phyloP scores from a whole-genome alignment of 2,888 invertebrate species.

The Clusia tigrina region DNA sequence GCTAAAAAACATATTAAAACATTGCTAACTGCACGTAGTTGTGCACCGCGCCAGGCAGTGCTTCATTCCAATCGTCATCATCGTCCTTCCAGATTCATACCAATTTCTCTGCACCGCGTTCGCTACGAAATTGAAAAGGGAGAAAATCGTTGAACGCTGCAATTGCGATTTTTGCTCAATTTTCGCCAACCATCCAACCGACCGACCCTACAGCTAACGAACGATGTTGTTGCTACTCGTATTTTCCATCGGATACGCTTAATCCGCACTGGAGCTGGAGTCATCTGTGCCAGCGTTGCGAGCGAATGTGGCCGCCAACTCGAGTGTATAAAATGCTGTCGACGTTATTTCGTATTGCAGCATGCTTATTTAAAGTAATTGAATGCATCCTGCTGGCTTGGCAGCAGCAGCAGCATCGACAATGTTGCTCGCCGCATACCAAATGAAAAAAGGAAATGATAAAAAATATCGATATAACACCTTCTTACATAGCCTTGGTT shows the following conservation, averaged over 20 bases:
- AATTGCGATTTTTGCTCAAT: conserved; percentile 10
- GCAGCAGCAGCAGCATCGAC: conserved; percentile 30
- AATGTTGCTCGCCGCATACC: not conserved
- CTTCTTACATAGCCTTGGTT: too few species aligned
- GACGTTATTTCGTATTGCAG: conserved; percentile 43
- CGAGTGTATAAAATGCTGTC: conserved; percentile 1
- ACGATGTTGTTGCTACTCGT: conserved; percentile 2
- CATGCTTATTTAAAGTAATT: conserved; percentile 51
- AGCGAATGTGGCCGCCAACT: conserved; percentile 35
- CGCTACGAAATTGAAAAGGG: conserved; percentile 29
- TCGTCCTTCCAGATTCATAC: too few species aligned
- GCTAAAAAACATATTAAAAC: too few species aligned
- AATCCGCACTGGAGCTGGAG: conserved; percentile 16
- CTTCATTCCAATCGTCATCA: too few species aligned
- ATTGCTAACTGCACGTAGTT: too few species aligned
- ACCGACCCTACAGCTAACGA: not conserved
- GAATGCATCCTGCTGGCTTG: conserved; percentile 29
- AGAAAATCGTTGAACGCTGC: conserved; percentile 23
- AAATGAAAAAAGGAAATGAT: not conserved
- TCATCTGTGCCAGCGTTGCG: conserved; percentile 11
- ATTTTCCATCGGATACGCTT: conserved; percentile 22
- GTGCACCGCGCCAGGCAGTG: too few species aligned
- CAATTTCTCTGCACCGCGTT: not conserved
- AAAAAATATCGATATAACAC: not conserved
- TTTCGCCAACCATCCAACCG: conserved; percentile 14